Evolutionary conservation across 1,140 invertebrate genomes (phyloP), one percentile per base, ranked within the genome.

Genomic region (Chironomus tepperi): DNA sequence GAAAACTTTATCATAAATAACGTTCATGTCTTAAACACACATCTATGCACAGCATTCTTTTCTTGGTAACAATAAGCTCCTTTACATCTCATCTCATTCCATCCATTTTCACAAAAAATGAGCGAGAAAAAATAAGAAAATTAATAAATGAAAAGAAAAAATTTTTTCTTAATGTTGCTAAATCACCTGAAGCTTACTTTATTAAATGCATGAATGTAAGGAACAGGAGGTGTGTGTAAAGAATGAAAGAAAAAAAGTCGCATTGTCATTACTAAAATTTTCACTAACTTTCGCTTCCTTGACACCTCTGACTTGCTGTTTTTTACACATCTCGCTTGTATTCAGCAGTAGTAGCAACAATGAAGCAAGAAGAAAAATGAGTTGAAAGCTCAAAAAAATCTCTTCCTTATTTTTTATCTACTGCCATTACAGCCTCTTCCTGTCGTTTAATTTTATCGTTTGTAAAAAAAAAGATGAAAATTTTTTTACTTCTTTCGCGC

Each of bases 381-480:
- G 24, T 34, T 34, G 24, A 34, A 34, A 34, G 24, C 24, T 34
- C 24, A 34, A 8, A 47, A 57, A 57, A 57, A 57, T 57, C 47
- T 57, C 47, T 57, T 57, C 47, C 47, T 57, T n/a, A 57, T 57
- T 57, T 57, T 34, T 34, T 34, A 34, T 34, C 24, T 34, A 34
- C 12, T 15, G 47, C 47, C n/a, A 57, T 57, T 57, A 57, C 47
- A n/a, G 47, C n/a, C n/a, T 57, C 47, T 57, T 57, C 47, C 47
- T 57, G 47, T 57, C 47, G 47, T 57, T 57, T 57, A 57, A 57
- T 57, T 57, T 57, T 57, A 57, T 57, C 12, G 47, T 57, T 57
- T 57, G 47, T 57, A 57, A 57, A 57, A 15, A 34, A 34, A 34
- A 34, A 2, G 24, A n/a, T n/a, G n/a, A n/a, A 34, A 34, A 34